Evolutionary conservation across 2,888 invertebrate species (phyloP), one percentile per base, ranked within the genome.

Genomic region (Clitarchus hookeri): DNA sequence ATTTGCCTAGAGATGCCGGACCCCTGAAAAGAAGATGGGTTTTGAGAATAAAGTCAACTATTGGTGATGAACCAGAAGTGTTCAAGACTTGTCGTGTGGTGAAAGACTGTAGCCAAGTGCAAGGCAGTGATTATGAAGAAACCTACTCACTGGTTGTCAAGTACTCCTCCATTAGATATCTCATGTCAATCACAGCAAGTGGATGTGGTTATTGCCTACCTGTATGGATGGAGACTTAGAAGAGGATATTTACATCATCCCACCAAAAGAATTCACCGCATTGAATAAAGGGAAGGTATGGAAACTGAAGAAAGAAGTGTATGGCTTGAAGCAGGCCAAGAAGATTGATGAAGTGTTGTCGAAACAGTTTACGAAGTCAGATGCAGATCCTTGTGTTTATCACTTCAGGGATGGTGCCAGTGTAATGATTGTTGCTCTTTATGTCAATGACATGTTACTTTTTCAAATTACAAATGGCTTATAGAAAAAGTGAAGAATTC

Each of bases 281-380:
- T 23, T 19, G 11, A 9, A 19, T 16, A 23, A 82, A 19, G 84
- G 65, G 23, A 86, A 84, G 79, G 84, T 86, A 48, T 84, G 44
- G n/a, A 44, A 19, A 84, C 48, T 86, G 44, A 54, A 86, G 19
- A 84, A 84, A 12, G 53, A 78, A 27, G 77, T 84, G 23, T 84
- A 86, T 84, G 78, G 84, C 19, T 77, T 86, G 13, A 86, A 86
- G 77, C 84, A 84, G 44, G 84, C 84, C 25, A 77, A 27, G 19
- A 26, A 82, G 44, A 36, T 27, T 82, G 36, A 82, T 82, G 19
- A 44, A 23, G 82, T 82, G 19, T 36, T 82, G 44, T 23, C 82
- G 25, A 82, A 23, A 8, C 36, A 44, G 44, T 82, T 82, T 44
- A 23, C 13, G 4, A 26, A n/a, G 25, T 80, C 80, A 80, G 25